Base-by-base conservation (phyloP, 2,888 invertebrate genomes). In the Drosophila ustulata region DNA sequence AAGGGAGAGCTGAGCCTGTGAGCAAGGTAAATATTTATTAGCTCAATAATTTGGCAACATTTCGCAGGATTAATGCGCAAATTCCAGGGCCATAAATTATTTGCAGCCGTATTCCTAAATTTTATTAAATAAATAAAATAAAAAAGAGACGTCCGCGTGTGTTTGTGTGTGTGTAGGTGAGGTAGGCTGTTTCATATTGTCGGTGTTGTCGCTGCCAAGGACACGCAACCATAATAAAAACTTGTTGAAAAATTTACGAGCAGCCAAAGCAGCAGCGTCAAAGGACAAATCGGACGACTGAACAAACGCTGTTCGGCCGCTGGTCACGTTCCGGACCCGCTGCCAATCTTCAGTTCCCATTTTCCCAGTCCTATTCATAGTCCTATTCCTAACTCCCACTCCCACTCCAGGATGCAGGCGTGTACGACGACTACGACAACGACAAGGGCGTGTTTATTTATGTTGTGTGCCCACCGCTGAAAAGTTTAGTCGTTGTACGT, bases 221-320 rank as follows among this genome's bases (percentile, higher is more conserved):
- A 82, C 80, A 82, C 78, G 82, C 74, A 82, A 78, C 68, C 72
- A 82, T 80, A 82, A 78, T 80, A 82, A 82, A 82, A 82, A 80
- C 82, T 80, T 82, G 82, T 78, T 82, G 82, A 82, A 82, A 82
- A 82, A 82, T 82, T 80, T 78, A 82, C 78, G 78, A 76, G 78
- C 78, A n/a, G 49, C 32, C 11, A 37, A 37, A 37, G 37, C 23
- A 58, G 64, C 68, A 73, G 63, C 76, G 70, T 74, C 79, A 81
- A 81, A 77, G 72, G 79, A 77, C 79, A 79, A 74, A 81, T 79
- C 72, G 75, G 82, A 77, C 18, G 18, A 18, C 18, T 18, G 18
- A 18, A 18, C 77, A 65, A 68, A 71, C 72, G 57, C 55, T 39
- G 59, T 52, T 39, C 52, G 71, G 64, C 69, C 73, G 55, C 66